phyloP scores from a whole-genome alignment of 2,113 vertebrate genomes.

The Hippocampus guttulatus region DNA sequence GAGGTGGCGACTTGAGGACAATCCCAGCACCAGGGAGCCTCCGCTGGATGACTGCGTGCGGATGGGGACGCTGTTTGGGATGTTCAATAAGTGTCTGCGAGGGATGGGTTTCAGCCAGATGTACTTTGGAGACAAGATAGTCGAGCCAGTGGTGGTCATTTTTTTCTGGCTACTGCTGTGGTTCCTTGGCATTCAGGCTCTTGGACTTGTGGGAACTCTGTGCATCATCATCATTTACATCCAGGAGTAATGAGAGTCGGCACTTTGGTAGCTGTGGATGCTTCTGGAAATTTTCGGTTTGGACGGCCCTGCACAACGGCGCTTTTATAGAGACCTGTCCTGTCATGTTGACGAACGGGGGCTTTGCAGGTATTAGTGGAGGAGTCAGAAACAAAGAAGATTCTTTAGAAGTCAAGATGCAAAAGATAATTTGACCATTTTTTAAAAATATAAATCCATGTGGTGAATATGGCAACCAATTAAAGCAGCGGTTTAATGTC shows the following conservation, averaged over 20 bases:
- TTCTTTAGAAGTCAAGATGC: neutral
- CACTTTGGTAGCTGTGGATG: neutral
- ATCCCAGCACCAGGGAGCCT: constrained; percentile 42
- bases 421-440: neutral
- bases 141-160: constrained; percentile 88
- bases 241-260: constrained; percentile 74
- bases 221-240: constrained; percentile 97
- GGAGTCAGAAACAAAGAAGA: neutral
- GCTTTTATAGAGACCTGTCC: neutral
- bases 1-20: constrained; percentile 9
- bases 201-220: constrained; percentile 89
- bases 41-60: constrained; percentile 85
- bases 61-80: constrained; percentile 93
- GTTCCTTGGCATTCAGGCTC: constrained; percentile 92
- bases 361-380: neutral
- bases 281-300: neutral
- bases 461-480: too few species aligned
- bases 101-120: constrained; percentile 87
- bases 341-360: neutral
- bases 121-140: constrained; percentile 91
- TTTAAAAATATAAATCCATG: too few species aligned
- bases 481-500: too few species aligned
- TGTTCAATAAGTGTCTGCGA: constrained; percentile 90
- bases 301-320: neutral
- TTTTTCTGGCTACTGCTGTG: constrained; percentile 94